Evolutionary conservation across 2,797 vertebrate species (phyloP).

Genomic region (Pipistrellus kuhlii): DNA sequence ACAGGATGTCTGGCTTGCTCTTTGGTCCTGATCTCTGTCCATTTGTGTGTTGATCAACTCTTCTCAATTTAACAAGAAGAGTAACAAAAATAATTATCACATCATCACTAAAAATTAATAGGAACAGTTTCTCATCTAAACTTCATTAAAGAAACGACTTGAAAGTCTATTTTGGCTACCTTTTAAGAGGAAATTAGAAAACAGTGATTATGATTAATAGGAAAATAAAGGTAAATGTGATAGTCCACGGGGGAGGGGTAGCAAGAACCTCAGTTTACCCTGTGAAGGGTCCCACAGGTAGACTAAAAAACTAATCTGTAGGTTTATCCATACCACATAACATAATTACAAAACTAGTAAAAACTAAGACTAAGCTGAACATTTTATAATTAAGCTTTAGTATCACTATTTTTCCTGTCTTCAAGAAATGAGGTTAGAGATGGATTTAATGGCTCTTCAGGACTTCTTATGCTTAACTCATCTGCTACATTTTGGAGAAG

Average conservation of each 20-base stretch:
- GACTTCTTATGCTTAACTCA: not conserved
- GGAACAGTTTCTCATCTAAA: not conserved
- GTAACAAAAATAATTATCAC: constrained; percentile 1
- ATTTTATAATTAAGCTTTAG: not conserved
- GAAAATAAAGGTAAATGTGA: not conserved
- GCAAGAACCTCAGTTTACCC: not conserved
- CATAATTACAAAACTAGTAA: not conserved
- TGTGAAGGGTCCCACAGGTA: not conserved
- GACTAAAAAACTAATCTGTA: not conserved
- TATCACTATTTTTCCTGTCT: constrained; percentile 27
- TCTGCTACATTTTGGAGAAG: constrained; percentile 17
- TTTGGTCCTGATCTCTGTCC: not conserved
- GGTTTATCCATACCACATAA: not conserved
- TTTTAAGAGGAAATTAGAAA: constrained; percentile 20
- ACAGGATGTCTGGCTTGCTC: not conserved
- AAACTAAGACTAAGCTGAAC: not conserved
- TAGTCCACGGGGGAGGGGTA: not conserved
- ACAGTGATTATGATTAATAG: not conserved
- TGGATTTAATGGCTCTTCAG: not conserved
- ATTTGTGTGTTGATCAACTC: not conserved
- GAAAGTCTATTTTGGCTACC: not conserved
- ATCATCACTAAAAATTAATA: not conserved
- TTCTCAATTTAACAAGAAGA: not conserved
- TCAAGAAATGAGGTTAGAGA: constrained; percentile 44
- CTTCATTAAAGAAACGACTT: constrained; percentile 21